Percentiles rank a stretch among this genome's conserved stretches.
Evolutionary conservation across 2,113 vertebrate species (phyloP).

Genomic region (Acrocephalus arundinaceus): DNA sequence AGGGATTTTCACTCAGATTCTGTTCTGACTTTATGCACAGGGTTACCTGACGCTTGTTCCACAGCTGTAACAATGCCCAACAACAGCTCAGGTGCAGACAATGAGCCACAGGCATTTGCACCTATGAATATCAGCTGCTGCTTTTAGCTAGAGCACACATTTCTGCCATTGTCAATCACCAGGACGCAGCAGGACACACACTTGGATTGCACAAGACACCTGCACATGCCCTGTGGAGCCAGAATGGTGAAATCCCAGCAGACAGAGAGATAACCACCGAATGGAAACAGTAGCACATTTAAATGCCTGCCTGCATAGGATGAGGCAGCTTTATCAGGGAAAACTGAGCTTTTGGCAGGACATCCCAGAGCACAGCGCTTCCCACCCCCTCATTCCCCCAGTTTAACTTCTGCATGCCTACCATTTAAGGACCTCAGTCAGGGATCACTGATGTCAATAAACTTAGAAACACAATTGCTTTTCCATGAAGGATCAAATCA

Average conservation of each 20-base stretch:
- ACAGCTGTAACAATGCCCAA: not conserved
- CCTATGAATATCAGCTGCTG: not conserved
- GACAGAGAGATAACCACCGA: not conserved
- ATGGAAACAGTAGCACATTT: not conserved
- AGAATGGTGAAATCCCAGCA: slow-evolving; percentile 4
- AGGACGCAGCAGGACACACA: not conserved
- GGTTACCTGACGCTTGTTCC: not conserved
- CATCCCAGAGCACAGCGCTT: not conserved
- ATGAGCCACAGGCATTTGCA: not conserved
- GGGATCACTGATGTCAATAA: not conserved
- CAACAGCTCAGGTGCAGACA: not conserved
- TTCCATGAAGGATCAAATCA: not conserved
- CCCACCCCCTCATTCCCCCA: not conserved
- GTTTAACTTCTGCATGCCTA: not conserved
- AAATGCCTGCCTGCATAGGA: not conserved
- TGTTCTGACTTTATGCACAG: not conserved
- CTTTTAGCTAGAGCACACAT: not conserved
- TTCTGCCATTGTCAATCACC: not conserved
- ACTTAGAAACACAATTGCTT: not conserved
- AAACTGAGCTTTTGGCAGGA: not conserved
- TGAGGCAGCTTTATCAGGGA: not conserved
- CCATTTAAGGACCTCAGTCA: not conserved
- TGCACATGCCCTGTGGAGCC: not conserved
- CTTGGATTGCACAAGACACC: not conserved
- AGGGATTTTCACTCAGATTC: not conserved